Percentiles rank a stretch among this genome's conserved stretches.
Evolutionary conservation across 2,888 invertebrate species (phyloP).

Genomic region (Netelia fuscicornis): DNA sequence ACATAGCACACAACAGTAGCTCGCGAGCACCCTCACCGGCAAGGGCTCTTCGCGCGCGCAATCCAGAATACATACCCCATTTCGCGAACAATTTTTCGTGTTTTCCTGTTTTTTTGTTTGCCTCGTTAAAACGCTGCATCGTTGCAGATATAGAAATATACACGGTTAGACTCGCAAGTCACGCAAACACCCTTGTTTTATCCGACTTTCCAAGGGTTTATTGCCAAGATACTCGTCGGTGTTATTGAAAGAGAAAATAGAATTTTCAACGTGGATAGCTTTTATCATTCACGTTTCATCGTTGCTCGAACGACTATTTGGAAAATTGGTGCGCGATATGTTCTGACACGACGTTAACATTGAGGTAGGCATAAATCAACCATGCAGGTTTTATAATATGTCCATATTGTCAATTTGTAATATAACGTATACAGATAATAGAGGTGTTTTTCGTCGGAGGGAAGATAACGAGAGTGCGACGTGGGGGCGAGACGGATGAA

Average conservation of each 20-base stretch:
- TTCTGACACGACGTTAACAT: constrained; percentile 38
- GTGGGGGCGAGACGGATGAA: constrained; percentile 58
- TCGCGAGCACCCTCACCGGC: constrained; percentile 82
- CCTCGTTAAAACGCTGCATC: constrained; percentile 4
- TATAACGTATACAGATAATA: constrained; percentile 40
- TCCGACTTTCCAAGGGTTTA: neutral
- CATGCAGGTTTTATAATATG: constrained; percentile 13
- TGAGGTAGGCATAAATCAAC: constrained; percentile 60
- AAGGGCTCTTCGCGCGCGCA: constrained; percentile 79
- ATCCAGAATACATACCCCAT: constrained; percentile 41
- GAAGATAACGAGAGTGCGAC: constrained; percentile 56
- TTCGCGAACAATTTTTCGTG: constrained; percentile 20
- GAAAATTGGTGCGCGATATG: constrained; percentile 38
- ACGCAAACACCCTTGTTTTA: constrained; percentile 38
- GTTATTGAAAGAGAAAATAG: neutral
- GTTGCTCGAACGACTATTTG: neutral
- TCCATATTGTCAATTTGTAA: constrained; percentile 34
- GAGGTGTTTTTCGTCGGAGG: constrained; percentile 47
- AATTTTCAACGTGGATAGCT: neutral
- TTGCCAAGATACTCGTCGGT: neutral
- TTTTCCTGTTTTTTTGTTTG: constrained; percentile 21
- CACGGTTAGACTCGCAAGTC: constrained; percentile 30
- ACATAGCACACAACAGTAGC: constrained; percentile 84
- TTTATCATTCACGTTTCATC: constrained; percentile 4
- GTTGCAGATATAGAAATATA: neutral